Evolutionary conservation across 1,140 invertebrate genomes (phyloP), one percentile per base, ranked within the genome.

Genomic region (Caenorhabditis tropicalis): DNA sequence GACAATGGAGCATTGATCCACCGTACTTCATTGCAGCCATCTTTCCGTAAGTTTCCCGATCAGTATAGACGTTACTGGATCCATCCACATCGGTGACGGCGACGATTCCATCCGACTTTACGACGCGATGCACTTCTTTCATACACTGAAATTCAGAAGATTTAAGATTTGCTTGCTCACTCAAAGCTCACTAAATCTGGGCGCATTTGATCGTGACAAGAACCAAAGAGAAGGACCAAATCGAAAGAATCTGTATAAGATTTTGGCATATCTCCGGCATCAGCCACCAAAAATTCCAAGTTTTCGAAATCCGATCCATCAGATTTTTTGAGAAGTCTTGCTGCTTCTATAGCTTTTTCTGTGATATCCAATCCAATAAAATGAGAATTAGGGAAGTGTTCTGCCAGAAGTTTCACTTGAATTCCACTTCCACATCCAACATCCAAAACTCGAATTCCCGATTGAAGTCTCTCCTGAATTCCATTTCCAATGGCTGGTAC

Each of bases 181-280:
- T 19, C 2, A 16, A 51, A 58, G 74, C 46, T 85, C 58, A 89
- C 88, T 86, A 89, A 82, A 82, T 89, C 88, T 5, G 88, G 88
- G 10, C 88, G 49, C n/a, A 60, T 84, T 74, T 89, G 88, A 85
- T 89, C 88, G 74, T 89, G 88, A 48, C 88, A 89, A 60, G 88
- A 89, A 49, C 90, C 88, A 82, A 89, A 89, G 9, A 89, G 89
- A 29, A 86, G 70, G 15, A 89, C 86, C 70, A 86, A 85, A 33
- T 89, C 87, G 65, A 90, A 89, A 15, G 82, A 79, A 27, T 87
- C 70, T 1, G 53, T 85, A 86, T 88, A 89, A 7, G 80, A 39
- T 0, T 65, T 74, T n/a, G 60, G 48, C 84, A 89, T 74, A 19
- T 84, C 31, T 53, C 43, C 70, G 24, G 88, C 88, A 81, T 88